Base-by-base conservation (phyloP, 1,140 invertebrate species). In the Drosophila watanabei region DNA sequence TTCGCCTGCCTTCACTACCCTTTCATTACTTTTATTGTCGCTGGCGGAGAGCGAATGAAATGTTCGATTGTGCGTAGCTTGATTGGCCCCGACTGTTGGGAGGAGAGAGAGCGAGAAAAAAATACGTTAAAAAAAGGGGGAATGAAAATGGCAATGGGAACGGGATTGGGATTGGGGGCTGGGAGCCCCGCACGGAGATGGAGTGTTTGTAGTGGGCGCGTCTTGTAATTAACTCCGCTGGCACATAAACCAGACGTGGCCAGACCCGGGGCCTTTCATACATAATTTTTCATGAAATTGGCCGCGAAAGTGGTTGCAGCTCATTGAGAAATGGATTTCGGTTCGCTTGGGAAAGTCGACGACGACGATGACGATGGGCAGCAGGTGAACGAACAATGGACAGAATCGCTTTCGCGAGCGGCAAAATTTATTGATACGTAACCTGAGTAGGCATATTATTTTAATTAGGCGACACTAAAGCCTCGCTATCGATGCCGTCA, bases 371-470 rank as follows among this genome's bases (percentile, higher is more conserved):
- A 8, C 6, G 37, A 39, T 24, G 24, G 24, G 37, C 37, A 46
- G 69, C 80, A 64, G 85, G 80, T 66, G 49, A 73, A 48, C 62
- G 49, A 73, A 51, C 65, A 82, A 83, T 82, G 71, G 61, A 51
- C 66, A 65, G 65, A 65, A 79, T 45, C 62, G 54, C 56, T 73
- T 61, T 61, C 46, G 69, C 71, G 45, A 73, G 57, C 60, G 76
- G 63, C 57, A 20, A 79, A 79, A 64, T 72, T 78, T 80, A 86
- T 90, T 90, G 82, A 86, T 80, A 86, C 69, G 82, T 90, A 82
- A 82, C 66, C 71, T 82, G 82, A 90, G 72, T 78, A 90, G 87
- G 87, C 87, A 90, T 90, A 90, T 90, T 90, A 86, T 91, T 90
- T 90, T 90, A 90, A 90, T 90, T 90, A 90, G 76, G 87, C 79